Evolutionary conservation across 2,888 invertebrate species (phyloP).

Genomic region (Flexamia atlantica): DNA sequence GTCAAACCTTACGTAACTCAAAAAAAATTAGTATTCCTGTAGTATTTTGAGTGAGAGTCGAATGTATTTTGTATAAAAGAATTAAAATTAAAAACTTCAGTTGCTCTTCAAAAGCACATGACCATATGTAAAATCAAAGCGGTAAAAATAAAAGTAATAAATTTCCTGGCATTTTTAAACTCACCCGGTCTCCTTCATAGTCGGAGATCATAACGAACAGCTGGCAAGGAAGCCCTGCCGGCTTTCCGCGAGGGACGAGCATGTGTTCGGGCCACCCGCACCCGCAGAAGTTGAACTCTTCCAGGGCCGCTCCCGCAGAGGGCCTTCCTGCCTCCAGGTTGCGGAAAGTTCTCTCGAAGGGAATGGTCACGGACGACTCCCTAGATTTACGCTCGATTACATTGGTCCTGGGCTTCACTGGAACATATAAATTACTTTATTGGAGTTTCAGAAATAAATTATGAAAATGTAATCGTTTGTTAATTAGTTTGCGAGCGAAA

Average conservation of each 20-base stretch:
- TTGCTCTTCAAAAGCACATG: too few species aligned
- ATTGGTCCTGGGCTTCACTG: constrained; percentile 66
- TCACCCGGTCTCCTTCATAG: constrained; percentile 69
- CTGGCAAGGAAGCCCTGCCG: constrained; percentile 72
- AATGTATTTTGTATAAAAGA: too few species aligned
- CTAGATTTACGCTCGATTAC: constrained; percentile 80
- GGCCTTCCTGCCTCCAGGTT: constrained; percentile 81
- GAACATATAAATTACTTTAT: constrained; percentile 48
- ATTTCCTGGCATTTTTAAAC: too few species aligned
- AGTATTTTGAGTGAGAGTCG: too few species aligned
- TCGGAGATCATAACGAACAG: constrained; percentile 74
- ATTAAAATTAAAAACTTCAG: too few species aligned
- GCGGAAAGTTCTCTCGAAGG: constrained; percentile 89
- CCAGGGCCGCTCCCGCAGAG: constrained; percentile 75
- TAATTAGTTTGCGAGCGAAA: too few species aligned
- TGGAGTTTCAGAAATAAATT: not conserved
- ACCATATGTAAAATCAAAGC: too few species aligned
- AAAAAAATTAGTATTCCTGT: too few species aligned
- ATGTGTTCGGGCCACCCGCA: constrained; percentile 78
- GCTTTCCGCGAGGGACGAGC: constrained; percentile 73
- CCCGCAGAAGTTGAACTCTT: constrained; percentile 88
- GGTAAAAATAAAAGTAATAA: too few species aligned
- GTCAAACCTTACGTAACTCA: too few species aligned
- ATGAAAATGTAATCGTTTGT: too few species aligned
- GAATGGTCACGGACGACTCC: constrained; percentile 89